These are phyloP conservation scores for Epistrophe eligans DNA, from an alignment of 2,888 invertebrate genomes.

Conservation along the genomic window DNA sequence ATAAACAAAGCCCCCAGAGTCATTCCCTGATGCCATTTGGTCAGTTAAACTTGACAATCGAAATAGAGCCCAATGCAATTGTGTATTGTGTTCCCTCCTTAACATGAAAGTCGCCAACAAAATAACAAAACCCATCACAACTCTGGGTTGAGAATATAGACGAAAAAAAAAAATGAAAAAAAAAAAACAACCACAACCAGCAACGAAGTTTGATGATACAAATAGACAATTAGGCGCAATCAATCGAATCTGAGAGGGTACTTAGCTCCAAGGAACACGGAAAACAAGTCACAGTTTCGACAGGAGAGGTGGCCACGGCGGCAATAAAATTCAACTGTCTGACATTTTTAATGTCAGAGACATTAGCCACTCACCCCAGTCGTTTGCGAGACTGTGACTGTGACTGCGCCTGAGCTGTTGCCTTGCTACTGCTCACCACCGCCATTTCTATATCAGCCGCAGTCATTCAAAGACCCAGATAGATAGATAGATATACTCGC, in stretches of 20 bases:
- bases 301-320: slow-evolving; percentile 75
- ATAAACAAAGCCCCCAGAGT: slow-evolving; percentile 24
- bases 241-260: slow-evolving; percentile 74
- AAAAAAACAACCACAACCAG: slow-evolving; percentile 12
- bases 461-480: slow-evolving; percentile 36
- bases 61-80: slow-evolving; percentile 12
- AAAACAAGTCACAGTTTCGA: slow-evolving; percentile 75
- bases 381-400: neutral
- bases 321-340: slow-evolving; percentile 76
- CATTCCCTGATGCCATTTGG: slow-evolving; percentile 10
- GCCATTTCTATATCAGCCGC: neutral
- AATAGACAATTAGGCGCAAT: slow-evolving; percentile 76
- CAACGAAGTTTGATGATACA: slow-evolving; percentile 69
- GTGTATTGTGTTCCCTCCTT: slow-evolving; percentile 21
- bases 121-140: slow-evolving; percentile 40
- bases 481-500: slow-evolving; percentile 57
- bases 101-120: slow-evolving; percentile 55
- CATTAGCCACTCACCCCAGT: slow-evolving; percentile 73
- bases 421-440: neutral
- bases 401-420: neutral
- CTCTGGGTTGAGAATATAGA: neutral
- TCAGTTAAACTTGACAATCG: slow-evolving; percentile 55
- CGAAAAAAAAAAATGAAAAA: neutral
- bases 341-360: slow-evolving; percentile 75
- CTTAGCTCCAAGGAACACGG: slow-evolving; percentile 73